A percentile compares a stretch with the other conserved stretches of the same genome.
Conservation (phyloP, 2,888 invertebrate genomes). For the Drosophila algonquin region DNA sequence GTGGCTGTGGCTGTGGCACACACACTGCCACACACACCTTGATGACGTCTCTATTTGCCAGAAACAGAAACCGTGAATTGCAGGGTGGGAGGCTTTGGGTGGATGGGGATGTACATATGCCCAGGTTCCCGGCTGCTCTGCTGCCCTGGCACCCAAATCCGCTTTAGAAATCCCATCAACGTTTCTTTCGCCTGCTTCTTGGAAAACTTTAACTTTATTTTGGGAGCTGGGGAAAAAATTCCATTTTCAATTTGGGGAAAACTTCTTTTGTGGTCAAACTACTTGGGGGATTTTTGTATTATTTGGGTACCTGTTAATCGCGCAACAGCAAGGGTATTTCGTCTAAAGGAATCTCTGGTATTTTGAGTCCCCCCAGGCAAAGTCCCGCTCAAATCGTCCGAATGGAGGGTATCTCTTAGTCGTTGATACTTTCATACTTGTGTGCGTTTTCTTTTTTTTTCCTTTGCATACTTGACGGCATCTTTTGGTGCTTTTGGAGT, state of each 20-base stretch:
- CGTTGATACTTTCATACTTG: neutral
- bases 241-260: constrained; percentile 72
- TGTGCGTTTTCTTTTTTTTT: neutral
- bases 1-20: neutral
- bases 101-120: constrained; percentile 59
- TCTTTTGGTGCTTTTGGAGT: constrained; percentile 44
- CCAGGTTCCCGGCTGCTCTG: constrained; percentile 61
- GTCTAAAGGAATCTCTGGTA: too few relatives aligned
- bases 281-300: constrained; percentile 36
- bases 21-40: constrained; percentile 12
- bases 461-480: constrained; percentile 54
- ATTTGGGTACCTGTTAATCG: neutral
- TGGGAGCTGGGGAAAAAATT: constrained; percentile 45
- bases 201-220: constrained; percentile 59
- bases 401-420: neutral
- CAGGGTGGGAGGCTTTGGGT: neutral
- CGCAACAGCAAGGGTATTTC: neutral
- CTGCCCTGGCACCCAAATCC: constrained; percentile 64
- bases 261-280: constrained; percentile 62
- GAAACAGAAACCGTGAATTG: constrained; percentile 12
- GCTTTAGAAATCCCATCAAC: constrained; percentile 77
- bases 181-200: constrained; percentile 8
- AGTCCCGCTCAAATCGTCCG: too few relatives aligned
- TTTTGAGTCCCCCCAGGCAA: too few relatives aligned
- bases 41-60: constrained; percentile 51